These are phyloP conservation scores for Congeria kusceri DNA, from an alignment of 2,888 invertebrate genomes.

Conservation along the genomic window DNA sequence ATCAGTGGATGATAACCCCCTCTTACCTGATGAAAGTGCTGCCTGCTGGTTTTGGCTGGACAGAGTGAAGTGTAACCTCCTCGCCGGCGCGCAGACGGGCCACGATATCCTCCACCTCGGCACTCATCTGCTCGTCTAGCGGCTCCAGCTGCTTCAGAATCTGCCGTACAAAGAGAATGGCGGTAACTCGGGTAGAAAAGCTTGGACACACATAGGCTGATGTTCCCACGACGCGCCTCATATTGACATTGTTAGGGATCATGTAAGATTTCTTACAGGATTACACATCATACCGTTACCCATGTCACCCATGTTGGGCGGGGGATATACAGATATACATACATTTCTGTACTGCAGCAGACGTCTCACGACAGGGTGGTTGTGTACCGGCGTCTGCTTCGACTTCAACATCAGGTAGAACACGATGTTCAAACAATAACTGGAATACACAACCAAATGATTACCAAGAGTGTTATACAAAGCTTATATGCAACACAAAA, in stretches of 20 bases:
- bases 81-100: constrained; percentile 82
- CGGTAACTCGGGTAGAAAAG: not conserved
- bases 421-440: constrained; percentile 94
- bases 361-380: constrained; percentile 95
- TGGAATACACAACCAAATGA: too few relatives aligned
- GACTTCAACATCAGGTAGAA: constrained; percentile 95
- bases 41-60: not conserved
- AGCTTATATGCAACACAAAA: too few relatives aligned
- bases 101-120: constrained; percentile 89
- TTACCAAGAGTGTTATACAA: too few relatives aligned
- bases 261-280: too few relatives aligned
- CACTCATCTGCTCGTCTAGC: constrained; percentile 89
- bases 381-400: constrained; percentile 89
- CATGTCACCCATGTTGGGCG: too few relatives aligned
- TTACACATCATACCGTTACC: too few relatives aligned
- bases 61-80: constrained; percentile 44
- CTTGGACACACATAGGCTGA: too few relatives aligned
- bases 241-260: too few relatives aligned
- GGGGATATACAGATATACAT: constrained; percentile 39
- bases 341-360: constrained; percentile 90
- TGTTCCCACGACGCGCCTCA: too few relatives aligned
- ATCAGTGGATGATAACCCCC: too few relatives aligned
- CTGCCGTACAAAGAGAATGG: constrained; percentile 86
- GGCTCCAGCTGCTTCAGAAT: constrained; percentile 91
- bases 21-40: constrained; percentile 58